phyloP scores from a whole-genome alignment of 1,140 invertebrate genomes.

The Neotoxoptera formosana region DNA sequence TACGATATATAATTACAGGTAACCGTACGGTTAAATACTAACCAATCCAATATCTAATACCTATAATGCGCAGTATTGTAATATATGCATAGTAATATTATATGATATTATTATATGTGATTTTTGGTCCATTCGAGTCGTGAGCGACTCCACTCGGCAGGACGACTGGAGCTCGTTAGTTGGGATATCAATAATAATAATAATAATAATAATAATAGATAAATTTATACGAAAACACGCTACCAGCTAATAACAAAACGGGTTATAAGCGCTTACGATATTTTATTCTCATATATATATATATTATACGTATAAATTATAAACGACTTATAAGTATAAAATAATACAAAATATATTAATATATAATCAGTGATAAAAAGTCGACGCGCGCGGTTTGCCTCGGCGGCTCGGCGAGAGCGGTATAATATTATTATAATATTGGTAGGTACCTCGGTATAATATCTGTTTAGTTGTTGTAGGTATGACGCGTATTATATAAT shows the following conservation, averaged over 20 bases:
- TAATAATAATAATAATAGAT: not conserved
- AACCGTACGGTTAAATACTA: not conserved
- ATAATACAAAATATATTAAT: not conserved
- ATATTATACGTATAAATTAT: not conserved
- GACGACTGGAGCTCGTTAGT: not conserved
- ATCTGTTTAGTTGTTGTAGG: no score
- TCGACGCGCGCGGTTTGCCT: not conserved
- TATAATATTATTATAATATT: not conserved
- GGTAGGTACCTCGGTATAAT: not conserved
- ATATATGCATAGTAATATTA: no score
- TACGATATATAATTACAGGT: not conserved
- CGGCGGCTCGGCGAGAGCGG: no score
- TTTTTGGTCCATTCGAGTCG: not conserved
- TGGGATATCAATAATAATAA: not conserved
- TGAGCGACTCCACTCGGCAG: not conserved
- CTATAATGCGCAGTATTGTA: no score
- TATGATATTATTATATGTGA: not conserved
- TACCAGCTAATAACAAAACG: not conserved
- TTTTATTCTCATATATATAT: not conserved
- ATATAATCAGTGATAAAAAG: not conserved
- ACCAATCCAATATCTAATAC: no score
- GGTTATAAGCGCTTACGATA: not conserved
- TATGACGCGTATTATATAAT: not conserved
- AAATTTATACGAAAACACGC: not conserved
- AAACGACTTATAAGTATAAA: not conserved